Conservation (phyloP, 1,140 invertebrate genomes). For the Brachionus angularis region DNA sequence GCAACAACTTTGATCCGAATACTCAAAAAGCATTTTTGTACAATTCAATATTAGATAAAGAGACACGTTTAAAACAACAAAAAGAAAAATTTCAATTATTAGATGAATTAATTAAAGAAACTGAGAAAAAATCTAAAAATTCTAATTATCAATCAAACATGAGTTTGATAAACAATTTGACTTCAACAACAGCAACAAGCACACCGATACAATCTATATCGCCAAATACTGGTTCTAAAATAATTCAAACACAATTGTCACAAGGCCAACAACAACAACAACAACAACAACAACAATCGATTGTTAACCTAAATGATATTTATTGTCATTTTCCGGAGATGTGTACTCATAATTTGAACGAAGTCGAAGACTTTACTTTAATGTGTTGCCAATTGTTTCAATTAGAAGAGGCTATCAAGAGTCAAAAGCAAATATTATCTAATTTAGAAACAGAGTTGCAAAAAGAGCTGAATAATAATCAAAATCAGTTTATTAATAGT, state of each 20-base stretch:
- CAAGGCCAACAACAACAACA: too few relatives aligned
- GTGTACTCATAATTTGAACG: slow-evolving; percentile 36
- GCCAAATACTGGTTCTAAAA: too few relatives aligned
- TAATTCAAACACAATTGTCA: too few relatives aligned
- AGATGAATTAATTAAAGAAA: slow-evolving; percentile 11
- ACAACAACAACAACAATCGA: too few relatives aligned
- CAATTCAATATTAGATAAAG: slow-evolving; percentile 26
- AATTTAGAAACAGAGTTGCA: slow-evolving; percentile 24
- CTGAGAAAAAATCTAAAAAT: slow-evolving; percentile 22
- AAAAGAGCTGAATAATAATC: slow-evolving; percentile 9
- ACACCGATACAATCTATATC: too few relatives aligned
- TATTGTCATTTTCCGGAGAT: slow-evolving; percentile 43
- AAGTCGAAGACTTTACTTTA: slow-evolving; percentile 35
- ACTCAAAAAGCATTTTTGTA: background rate
- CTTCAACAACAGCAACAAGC: too few relatives aligned
- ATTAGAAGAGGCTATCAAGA: slow-evolving; percentile 39
- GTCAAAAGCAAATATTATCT: slow-evolving; percentile 18
- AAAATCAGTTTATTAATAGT: slow-evolving; percentile 2
- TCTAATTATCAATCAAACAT: too few relatives aligned
- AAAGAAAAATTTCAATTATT: slow-evolving; percentile 31
- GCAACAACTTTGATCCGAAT: too few relatives aligned
- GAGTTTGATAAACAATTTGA: too few relatives aligned
- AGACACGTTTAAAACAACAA: slow-evolving; percentile 36
- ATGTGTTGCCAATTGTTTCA: slow-evolving; percentile 38
- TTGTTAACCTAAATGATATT: slow-evolving; percentile 33